Conservation (phyloP, 2,797 vertebrate genomes). For the Vultur gryphus region DNA sequence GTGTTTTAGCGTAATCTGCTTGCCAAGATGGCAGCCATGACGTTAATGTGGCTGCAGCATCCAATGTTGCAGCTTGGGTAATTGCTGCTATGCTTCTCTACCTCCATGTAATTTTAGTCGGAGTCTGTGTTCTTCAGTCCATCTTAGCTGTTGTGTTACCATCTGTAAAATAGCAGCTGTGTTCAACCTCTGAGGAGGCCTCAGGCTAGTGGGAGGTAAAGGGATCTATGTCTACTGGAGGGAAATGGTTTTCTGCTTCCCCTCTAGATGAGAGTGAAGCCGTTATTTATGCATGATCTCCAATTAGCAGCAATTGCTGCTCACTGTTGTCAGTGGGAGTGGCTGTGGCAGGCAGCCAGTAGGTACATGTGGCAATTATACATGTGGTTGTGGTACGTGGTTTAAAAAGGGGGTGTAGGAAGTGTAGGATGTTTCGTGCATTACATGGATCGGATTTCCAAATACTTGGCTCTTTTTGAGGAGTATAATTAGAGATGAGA, state of each 20-base stretch:
- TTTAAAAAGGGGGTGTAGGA: background rate
- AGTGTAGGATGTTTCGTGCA: background rate
- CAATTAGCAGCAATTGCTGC: conserved; percentile 52
- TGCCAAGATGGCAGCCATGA: background rate
- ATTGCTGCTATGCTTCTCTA: background rate
- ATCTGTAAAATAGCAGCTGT: background rate
- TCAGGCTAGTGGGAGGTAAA: background rate
- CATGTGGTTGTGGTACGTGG: background rate
- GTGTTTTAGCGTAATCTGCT: background rate
- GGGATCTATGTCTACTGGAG: background rate
- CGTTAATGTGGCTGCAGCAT: background rate
- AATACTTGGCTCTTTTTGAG: background rate
- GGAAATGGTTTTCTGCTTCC: conserved; percentile 12
- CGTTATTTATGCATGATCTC: conserved; percentile 53
- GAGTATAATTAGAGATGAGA: background rate
- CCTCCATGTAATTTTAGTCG: accelerated
- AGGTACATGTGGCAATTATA: background rate
- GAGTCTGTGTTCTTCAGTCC: accelerated
- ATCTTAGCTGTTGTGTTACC: background rate
- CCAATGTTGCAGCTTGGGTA: accelerated
- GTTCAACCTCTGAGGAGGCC: background rate
- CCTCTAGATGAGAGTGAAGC: background rate
- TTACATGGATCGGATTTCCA: background rate
- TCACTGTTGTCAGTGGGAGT: background rate
- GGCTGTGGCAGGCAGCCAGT: conserved; percentile 39